Conservation (phyloP, 2,797 vertebrate genomes). For the Arrhamphus sclerolepis region DNA sequence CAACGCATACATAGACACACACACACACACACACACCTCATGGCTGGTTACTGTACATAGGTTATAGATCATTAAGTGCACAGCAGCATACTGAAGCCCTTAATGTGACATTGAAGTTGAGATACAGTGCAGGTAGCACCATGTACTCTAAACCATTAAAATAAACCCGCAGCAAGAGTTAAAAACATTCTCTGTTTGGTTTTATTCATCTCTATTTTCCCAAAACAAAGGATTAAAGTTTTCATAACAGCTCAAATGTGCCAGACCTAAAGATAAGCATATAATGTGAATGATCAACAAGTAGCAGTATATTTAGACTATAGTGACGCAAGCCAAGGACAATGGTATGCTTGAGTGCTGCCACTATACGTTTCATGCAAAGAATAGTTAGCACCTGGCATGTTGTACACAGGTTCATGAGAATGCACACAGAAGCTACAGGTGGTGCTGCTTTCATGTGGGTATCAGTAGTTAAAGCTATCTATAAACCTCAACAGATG, state of each 20-base stretch:
- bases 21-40: not conserved
- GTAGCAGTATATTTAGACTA: not conserved
- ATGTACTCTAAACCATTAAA: slow-evolving; percentile 7
- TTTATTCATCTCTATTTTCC: slow-evolving; percentile 1
- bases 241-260: slow-evolving; percentile 2
- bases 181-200: not conserved
- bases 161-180: not conserved
- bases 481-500: slow-evolving; percentile 4
- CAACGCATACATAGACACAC: slow-evolving; percentile 7
- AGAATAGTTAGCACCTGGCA: slow-evolving; percentile 8
- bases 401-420: slow-evolving; percentile 20
- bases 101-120: slow-evolving; percentile 36
- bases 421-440: slow-evolving; percentile 39
- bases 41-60: slow-evolving; percentile 2
- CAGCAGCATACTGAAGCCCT: slow-evolving; percentile 9
- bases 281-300: slow-evolving; percentile 3
- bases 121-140: slow-evolving; percentile 19
- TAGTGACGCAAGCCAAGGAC: not conserved
- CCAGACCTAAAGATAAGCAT: not conserved
- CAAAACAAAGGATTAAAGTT: slow-evolving; percentile 9
- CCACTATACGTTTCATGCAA: not conserved
- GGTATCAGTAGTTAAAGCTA: slow-evolving; percentile 22
- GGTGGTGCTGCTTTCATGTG: slow-evolving; percentile 20
- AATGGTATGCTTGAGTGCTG: not conserved
- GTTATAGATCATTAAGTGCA: not conserved